Base-by-base conservation (phyloP, 2,113 vertebrate species). In the Benitochromis conjunctus region DNA sequence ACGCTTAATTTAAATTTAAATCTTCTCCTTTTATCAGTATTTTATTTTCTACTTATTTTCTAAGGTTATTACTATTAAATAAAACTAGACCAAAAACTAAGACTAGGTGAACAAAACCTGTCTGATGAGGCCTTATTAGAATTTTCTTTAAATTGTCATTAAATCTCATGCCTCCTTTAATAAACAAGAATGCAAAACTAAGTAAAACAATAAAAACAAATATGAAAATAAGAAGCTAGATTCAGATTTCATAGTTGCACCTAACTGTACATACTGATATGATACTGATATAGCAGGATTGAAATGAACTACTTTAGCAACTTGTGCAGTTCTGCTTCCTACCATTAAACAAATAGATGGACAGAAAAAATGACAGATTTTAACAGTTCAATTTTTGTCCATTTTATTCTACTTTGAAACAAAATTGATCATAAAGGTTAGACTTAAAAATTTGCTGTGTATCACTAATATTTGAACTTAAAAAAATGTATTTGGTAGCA, bases 341-440 rank as follows among this genome's bases (percentile, higher is more conserved):
- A 6, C 31, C 31, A 34, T 34, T 34, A 34, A 34, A 6, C 19
- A 34, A 66, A 38, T 21, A 38, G 41, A 74, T 1, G 6, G 66
- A 74, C 14, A 71, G 29, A 0, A 1, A 60, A 60, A 60, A 18
- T 60, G 31, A 31, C 57, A 31, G 38, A 71, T 46, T 21, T 71
- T 16, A 43, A 69, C n/a, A 69, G 36, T 69, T 12, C 2, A 6
- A 13, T 12, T 64, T 64, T 5, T 36, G 19, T 1, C 0, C 0
- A 31, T 34, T 69, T 24, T 46, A 71, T 26, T 46, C 5, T 46
- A 46, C 38, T 69, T 69, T 1, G 2, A 69, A 71, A 43, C 36
- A 43, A 69, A 66, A 26, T 24, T 26, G 21, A 26, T 57, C 55
- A 26, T 26, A 57, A 58, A 46, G 46, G 8, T 46, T n/a, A 18